Conservation (phyloP, 2,797 vertebrate species). For the Sebastolobus alascanus region DNA sequence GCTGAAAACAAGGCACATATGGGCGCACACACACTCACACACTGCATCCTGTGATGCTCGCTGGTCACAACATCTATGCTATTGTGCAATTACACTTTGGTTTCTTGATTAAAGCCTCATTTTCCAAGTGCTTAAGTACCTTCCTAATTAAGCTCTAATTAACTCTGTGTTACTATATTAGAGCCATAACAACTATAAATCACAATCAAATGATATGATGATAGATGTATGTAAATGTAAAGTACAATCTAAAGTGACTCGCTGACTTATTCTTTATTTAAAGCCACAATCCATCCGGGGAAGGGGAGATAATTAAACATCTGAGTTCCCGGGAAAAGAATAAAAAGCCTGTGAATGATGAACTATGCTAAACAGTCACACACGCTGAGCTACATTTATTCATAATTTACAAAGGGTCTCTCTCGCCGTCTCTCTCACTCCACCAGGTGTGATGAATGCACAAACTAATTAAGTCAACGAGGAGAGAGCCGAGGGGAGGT, state of each 20-base stretch:
- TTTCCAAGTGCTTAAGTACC: conserved; percentile 38
- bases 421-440: conserved; percentile 18
- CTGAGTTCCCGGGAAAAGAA: background rate
- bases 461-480: conserved; percentile 57
- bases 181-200: conserved; percentile 37
- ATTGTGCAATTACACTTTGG: conserved; percentile 45
- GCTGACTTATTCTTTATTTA: background rate
- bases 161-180: conserved; percentile 20
- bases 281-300: background rate
- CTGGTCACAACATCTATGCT: conserved; percentile 30
- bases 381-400: conserved; percentile 41
- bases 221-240: conserved; percentile 19
- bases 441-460: conserved; percentile 54
- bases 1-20: conserved; percentile 32
- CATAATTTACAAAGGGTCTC: conserved; percentile 33
- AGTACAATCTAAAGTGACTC: conserved; percentile 17
- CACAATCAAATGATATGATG: conserved; percentile 35
- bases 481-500: conserved; percentile 32
- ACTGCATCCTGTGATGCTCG: background rate
- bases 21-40: conserved; percentile 24
- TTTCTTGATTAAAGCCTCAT: conserved; percentile 53
- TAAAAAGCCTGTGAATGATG: conserved; percentile 24
- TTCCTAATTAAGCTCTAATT: conserved; percentile 47
- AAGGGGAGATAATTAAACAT: conserved; percentile 19
- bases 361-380: conserved; percentile 18